These are phyloP conservation scores for Epinotia nisella DNA, from an alignment of 2,888 invertebrate species.

Conservation along the genomic window DNA sequence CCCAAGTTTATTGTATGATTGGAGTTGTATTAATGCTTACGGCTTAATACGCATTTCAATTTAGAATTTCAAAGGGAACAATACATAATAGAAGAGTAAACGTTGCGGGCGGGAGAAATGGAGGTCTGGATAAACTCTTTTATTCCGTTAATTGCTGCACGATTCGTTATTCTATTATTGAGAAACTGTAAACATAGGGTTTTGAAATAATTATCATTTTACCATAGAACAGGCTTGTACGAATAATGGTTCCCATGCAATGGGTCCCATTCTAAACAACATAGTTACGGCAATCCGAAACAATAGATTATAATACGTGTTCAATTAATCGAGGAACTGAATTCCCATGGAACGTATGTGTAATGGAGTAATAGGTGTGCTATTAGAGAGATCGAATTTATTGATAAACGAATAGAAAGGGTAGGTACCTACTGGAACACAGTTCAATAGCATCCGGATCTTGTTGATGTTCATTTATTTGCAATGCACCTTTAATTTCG, in stretches of 20 bases:
- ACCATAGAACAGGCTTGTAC: neutral
- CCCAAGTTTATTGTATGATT: constrained; percentile 6
- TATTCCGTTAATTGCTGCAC: constrained; percentile 29
- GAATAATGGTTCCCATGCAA: constrained; percentile 14
- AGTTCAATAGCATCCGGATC: constrained; percentile 4
- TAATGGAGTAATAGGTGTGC: constrained; percentile 17
- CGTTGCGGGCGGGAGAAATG: constrained; percentile 29
- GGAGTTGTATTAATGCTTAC: neutral
- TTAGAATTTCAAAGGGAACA: constrained; percentile 28
- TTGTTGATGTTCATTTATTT: constrained; percentile 1
- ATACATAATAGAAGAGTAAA: constrained; percentile 32
- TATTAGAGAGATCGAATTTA: constrained; percentile 22
- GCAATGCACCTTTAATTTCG: neutral
- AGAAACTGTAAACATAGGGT: constrained; percentile 6
- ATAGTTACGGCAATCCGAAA: constrained; percentile 11
- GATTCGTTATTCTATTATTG: constrained; percentile 33
- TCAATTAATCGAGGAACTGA: constrained; percentile 23
- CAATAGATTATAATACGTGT: constrained; percentile 31
- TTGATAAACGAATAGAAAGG: constrained; percentile 24
- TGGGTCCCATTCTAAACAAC: constrained; percentile 9
- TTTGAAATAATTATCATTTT: constrained; percentile 5
- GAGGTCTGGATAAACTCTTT: constrained; percentile 31
- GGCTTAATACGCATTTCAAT: constrained; percentile 24
- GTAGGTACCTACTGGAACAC: neutral
- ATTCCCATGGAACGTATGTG: constrained; percentile 21